Evolutionary conservation across 2,888 invertebrate genomes (phyloP), one percentile per base, ranked within the genome.

Genomic region (Leuctra nigra): DNA sequence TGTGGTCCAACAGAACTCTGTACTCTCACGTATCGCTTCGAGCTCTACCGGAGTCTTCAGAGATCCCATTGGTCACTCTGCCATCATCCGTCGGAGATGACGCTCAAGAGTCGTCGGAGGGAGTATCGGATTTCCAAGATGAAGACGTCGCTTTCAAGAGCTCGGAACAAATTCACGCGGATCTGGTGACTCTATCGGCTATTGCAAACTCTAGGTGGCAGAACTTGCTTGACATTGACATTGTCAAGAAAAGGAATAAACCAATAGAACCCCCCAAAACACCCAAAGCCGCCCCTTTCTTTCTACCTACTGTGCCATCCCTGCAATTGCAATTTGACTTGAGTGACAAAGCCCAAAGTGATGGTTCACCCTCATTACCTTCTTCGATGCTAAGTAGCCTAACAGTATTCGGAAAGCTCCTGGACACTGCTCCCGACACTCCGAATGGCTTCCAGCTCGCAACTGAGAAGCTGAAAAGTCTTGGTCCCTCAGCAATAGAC

Each of bases 261-360:
- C 95, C 97, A 0, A 91, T 85, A 71, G 84, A 86, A 52, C 82
- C 90, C 0, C 80, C 87, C 0, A 91, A 91, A 66, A 80, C 81
- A 1, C 87, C 91, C 0, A 91, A 91, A 72, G 82, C 86, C 1
- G 97, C 95, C 0, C 98, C 98, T 0, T 99, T 99, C 76, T 98
- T 99, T 70, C 75, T 98, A 53, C 95, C 97, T 0, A 95, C 96
- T 0, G 78, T 95, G 56, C 82, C 91, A 0, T 87, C 90, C 1
- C 74, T 94, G 16, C 84, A 89, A 64, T 73, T 91, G 4, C 84
- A 86, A 68, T 97, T 97, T 70, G 90, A 89, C 68, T 69, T 87
- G 2, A 72, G 77, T 55, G 71, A 73, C 1, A 72, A 74, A 24
- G 69, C 68, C 11, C 65, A 72, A 1, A 68, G 69, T 20, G 69